Base-by-base conservation (phyloP, 92 coral and sea anemone species). In the Galaxea fascicularis region DNA sequence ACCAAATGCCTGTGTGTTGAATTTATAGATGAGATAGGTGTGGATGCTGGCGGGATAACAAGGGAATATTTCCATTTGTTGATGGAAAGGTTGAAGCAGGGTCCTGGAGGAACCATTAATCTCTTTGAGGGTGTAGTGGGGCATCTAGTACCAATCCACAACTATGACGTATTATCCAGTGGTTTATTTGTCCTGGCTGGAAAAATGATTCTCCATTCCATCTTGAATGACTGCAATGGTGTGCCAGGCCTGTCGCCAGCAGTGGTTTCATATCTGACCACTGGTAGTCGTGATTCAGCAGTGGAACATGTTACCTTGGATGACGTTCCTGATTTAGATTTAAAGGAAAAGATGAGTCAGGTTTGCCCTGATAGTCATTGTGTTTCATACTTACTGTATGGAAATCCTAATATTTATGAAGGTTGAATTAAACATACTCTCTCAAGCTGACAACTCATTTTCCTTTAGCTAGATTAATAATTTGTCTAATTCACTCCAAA, bases 81-180 rank as follows among this genome's bases (percentile, higher is more conserved):
- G 73, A 30, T 67, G 73, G 73, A 67, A 67, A 28, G 51, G 24
- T 67, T 67, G 25, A 67, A 67, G 24, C 73, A 67, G 20, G 73
- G 73, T 4, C 73, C 73, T 3, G 71, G 73, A 13, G 73, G 73
- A 67, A 80, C 79, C 14, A 53, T 86, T 28, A 69, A 86, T 62
- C 58, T 86, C 47, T 78, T 86, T 78, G 80, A 86, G 67, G 90
- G 86, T 27, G 13, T 17, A 27, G 20, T 35, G 35, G 90, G 86
- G 41, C 85, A 79, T 45, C 64, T 86, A 44, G 44, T 79, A 21
- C 90, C 90, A 18, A 52, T 59, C 54, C 85, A 69, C 25, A 68
- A 78, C 52, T 86, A 78, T 79, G 90, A 86, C 63, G 57, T 86
- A 21, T 47, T 86, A 27, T 79, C 90, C 9, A 73, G 90, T 66